phyloP scores from a whole-genome alignment of 1,140 invertebrate genomes.

The Drosophila rhopaloa region DNA sequence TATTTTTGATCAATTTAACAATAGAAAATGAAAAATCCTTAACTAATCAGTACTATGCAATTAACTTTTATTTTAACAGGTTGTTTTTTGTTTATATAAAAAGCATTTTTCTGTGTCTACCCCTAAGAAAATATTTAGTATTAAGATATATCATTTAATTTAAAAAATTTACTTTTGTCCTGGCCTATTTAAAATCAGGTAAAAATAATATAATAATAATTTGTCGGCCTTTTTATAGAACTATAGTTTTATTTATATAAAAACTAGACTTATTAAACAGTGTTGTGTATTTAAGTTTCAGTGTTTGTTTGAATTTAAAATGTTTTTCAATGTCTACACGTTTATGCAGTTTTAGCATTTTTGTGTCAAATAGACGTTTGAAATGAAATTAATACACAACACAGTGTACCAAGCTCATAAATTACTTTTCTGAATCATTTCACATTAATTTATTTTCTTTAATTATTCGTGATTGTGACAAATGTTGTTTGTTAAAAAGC shows the following conservation, averaged over 20 bases:
- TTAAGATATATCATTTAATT: slow-evolving; percentile 4
- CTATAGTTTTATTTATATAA: background rate
- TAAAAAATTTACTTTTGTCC: background rate
- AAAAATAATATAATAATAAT: slow-evolving; percentile 4
- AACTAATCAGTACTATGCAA: slow-evolving; percentile 73
- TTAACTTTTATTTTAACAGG: slow-evolving; percentile 51
- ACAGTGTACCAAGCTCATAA: too few species aligned
- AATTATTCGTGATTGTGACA: too few species aligned
- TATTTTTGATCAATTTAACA: slow-evolving; percentile 53
- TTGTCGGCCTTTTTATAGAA: background rate
- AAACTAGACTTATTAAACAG: too few species aligned
- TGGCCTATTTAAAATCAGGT: background rate
- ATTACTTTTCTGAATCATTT: too few species aligned
- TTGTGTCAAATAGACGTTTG: too few species aligned
- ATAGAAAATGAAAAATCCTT: slow-evolving; percentile 70
- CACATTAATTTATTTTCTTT: too few species aligned
- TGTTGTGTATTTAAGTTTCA: too few species aligned
- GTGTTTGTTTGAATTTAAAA: too few species aligned
- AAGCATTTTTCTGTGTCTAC: slow-evolving; percentile 16
- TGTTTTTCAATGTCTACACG: too few species aligned
- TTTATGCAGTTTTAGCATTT: too few species aligned
- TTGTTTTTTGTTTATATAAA: slow-evolving; percentile 23
- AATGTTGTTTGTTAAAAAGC: too few species aligned
- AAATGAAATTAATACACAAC: too few species aligned
- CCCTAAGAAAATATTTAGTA: slow-evolving; percentile 5